These are phyloP conservation scores for Aegithalos caudatus DNA, from an alignment of 2,113 vertebrate genomes.

Conservation along the genomic window DNA sequence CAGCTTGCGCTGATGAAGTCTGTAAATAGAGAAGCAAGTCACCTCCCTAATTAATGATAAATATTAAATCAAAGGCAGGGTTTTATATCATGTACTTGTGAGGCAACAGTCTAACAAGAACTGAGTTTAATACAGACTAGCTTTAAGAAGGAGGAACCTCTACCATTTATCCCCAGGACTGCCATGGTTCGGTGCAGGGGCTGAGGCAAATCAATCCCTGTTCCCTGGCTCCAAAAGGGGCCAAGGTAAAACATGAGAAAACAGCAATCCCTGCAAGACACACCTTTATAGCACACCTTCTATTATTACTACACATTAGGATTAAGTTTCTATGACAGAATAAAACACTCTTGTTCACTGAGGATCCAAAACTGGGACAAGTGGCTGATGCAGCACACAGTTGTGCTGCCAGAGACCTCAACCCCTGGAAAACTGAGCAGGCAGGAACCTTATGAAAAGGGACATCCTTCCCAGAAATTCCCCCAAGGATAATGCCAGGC, in stretches of 20 bases:
- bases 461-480: not conserved
- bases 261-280: not conserved
- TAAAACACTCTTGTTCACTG: not conserved
- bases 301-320: not conserved
- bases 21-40: slow-evolving; percentile 49
- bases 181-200: rapidly evolving
- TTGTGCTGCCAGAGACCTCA: not conserved
- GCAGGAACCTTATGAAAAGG: not conserved
- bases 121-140: not conserved
- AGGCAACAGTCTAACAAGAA: not conserved
- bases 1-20: slow-evolving; percentile 42
- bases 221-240: not conserved
- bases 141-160: not conserved
- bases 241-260: not conserved
- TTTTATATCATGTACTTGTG: not conserved
- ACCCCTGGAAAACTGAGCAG: not conserved
- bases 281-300: not conserved
- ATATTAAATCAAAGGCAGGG: slow-evolving; percentile 31
- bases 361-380: not conserved
- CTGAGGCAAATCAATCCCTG: not conserved
- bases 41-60: slow-evolving; percentile 51
- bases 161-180: not conserved
- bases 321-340: not conserved
- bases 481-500: not conserved
- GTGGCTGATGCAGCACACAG: rapidly evolving